phyloP scores from a whole-genome alignment of 2,113 vertebrate genomes.

The Vulpes lagopus region DNA sequence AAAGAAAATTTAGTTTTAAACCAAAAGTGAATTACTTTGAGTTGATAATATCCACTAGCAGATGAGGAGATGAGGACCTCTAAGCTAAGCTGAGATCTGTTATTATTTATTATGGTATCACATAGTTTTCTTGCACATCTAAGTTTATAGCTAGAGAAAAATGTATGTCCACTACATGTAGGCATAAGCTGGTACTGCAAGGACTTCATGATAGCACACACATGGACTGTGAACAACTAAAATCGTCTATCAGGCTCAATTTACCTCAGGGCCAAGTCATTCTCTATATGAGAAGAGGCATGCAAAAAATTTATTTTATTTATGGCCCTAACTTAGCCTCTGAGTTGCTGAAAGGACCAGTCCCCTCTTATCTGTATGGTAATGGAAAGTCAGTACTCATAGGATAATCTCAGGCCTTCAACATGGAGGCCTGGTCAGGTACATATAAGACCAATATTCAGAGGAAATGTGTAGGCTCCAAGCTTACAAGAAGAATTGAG shows the following conservation, averaged over 20 bases:
- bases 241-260: background rate
- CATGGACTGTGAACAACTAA: background rate
- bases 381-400: background rate
- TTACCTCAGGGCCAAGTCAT: background rate
- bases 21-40: background rate
- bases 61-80: background rate
- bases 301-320: background rate
- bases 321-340: background rate
- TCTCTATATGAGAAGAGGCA: background rate
- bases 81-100: background rate
- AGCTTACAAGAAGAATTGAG: background rate
- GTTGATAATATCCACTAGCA: background rate
- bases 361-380: background rate
- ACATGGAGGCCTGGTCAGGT: fast-evolving
- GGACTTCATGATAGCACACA: background rate
- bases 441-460: background rate
- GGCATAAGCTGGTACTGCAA: background rate
- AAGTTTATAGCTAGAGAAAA: background rate
- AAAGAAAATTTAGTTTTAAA: background rate
- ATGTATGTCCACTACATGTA: background rate
- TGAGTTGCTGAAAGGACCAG: background rate
- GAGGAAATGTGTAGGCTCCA: background rate
- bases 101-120: background rate
- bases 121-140: background rate
- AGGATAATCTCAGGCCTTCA: background rate